phyloP scores from a whole-genome alignment of 2,888 invertebrate genomes.

The Mythimna lalbum region DNA sequence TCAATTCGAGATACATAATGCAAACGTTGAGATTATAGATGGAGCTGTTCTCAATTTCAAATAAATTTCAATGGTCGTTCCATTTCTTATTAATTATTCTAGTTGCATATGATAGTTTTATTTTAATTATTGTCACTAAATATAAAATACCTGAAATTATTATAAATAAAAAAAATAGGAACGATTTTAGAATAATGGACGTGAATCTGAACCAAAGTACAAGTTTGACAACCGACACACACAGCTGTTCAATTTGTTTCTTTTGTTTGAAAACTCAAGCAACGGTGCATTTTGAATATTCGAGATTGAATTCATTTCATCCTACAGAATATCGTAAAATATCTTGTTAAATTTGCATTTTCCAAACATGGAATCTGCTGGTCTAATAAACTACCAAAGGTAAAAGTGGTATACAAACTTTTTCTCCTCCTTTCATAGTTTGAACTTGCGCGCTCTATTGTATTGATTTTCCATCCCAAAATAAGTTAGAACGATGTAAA shows the following conservation, averaged over 20 bases:
- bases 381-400: slow-evolving; percentile 73
- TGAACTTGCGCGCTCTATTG: slow-evolving; percentile 88
- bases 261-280: slow-evolving; percentile 67
- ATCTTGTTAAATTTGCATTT: slow-evolving; percentile 14
- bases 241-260: slow-evolving; percentile 68
- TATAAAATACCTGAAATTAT: background rate
- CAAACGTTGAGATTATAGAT: slow-evolving; percentile 15
- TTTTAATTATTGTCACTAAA: background rate
- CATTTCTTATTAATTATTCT: background rate
- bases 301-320: slow-evolving; percentile 28
- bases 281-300: slow-evolving; percentile 67
- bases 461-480: slow-evolving; percentile 90
- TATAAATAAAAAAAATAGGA: slow-evolving; percentile 5
- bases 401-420: slow-evolving; percentile 65
- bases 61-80: background rate
- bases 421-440: slow-evolving; percentile 66
- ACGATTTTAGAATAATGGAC: slow-evolving; percentile 8
- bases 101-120: background rate
- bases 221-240: slow-evolving; percentile 60
- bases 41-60: background rate
- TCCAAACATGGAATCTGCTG: slow-evolving; percentile 73
- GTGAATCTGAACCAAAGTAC: background rate
- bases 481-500: slow-evolving; percentile 88
- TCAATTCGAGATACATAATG: background rate
- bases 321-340: slow-evolving; percentile 13